Evolutionary conservation across 2,113 vertebrate species (phyloP), one percentile per base, ranked within the genome.

Genomic region (Macroglossus sobrinus): DNA sequence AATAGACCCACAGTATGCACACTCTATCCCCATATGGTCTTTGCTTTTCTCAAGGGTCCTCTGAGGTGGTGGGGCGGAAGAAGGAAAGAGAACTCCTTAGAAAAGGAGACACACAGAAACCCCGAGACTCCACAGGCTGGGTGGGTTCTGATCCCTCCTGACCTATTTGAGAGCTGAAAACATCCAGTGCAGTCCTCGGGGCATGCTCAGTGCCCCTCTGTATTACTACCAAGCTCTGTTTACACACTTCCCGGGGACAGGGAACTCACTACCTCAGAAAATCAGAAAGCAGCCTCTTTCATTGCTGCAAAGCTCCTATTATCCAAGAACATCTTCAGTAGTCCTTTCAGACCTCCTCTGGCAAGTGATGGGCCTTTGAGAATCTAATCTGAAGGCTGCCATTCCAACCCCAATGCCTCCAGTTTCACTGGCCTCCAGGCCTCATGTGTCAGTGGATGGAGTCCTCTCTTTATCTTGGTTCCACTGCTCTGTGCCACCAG

Each of bases 21-120:
- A 94, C 90, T 91, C 38, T 69, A 66, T 75, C 26, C 47, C 64
- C 91, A 89, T 80, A 40, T 45, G 61, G 71, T 59, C 80, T 94
- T 86, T 89, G 81, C 78, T 86, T 93, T 91, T 75, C 64, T 97
- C 80, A 40, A 59, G 90, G 88, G 63, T 74, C 55, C 59, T 79
- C 78, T 66, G 80, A 19, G 3, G 68, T 5, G 38, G 40, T 57
- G n/a, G 40, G 18, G 12, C 45, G 30, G 63, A 33, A 64, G 35
- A 80, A 80, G n/a, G 64, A 40, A 78, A 86, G 66, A 88, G 50
- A 89, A 45, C 16, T 38, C 75, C 57, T 38, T 11, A 81, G 57
- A 45, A 53, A 66, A 72, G 59, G 30, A 61, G 24, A n/a, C 24
- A 15, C 21, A 18, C 24, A 69, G 53, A 68, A 61, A 30, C 61